Percentiles rank a stretch among this genome's conserved stretches.
Evolutionary conservation across 2,888 invertebrate species (phyloP).

Genomic region (Pyralis farinalis): DNA sequence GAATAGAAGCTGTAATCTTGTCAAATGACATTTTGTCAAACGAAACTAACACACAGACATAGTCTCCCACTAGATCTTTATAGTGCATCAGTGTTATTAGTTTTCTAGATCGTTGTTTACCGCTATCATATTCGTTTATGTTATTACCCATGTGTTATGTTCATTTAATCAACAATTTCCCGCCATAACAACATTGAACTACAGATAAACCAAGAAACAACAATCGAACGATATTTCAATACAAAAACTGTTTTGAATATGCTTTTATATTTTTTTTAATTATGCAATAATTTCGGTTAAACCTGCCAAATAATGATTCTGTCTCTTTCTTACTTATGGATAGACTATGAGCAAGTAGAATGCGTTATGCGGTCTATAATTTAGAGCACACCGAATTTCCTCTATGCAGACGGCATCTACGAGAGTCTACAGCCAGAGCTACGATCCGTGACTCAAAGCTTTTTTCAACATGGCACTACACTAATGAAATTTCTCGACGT

Average conservation of each 20-base stretch:
- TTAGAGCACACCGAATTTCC: not conserved
- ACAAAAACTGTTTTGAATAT: too few species aligned
- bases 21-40: slow-evolving; percentile 2
- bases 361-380: not conserved
- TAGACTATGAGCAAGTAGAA: not conserved
- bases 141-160: slow-evolving; percentile 8
- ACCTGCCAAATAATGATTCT: too few species aligned
- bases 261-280: too few species aligned
- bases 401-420: not conserved
- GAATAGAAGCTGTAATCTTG: slow-evolving; percentile 11
- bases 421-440: not conserved
- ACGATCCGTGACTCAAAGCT: not conserved
- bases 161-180: slow-evolving; percentile 13
- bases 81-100: slow-evolving; percentile 17
- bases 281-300: too few species aligned
- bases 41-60: slow-evolving; percentile 2
- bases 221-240: too few species aligned
- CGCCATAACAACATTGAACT: slow-evolving; percentile 8
- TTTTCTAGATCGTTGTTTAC: slow-evolving; percentile 14
- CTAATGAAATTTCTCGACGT: too few species aligned
- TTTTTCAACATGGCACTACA: too few species aligned
- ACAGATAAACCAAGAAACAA: slow-evolving; percentile 4
- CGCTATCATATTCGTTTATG: slow-evolving; percentile 14
- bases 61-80: slow-evolving; percentile 13
- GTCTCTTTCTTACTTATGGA: not conserved